Evolutionary conservation across 1,140 invertebrate species (phyloP), one percentile per base, ranked within the genome.

Genomic region (Caenorhabditis tropicalis): DNA sequence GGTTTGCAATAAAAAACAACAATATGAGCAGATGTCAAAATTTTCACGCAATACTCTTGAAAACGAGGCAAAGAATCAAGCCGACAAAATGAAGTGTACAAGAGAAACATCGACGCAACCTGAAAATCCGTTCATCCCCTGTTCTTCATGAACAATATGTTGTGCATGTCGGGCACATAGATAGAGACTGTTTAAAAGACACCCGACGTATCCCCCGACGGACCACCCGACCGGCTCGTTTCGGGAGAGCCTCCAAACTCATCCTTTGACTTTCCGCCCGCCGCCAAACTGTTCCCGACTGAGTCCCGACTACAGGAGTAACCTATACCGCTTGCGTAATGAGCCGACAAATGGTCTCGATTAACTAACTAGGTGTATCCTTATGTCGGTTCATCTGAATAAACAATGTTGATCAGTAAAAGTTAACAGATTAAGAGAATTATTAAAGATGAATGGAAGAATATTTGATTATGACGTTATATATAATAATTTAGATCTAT

Each of bases 11-110:
- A 43, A 43, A 43, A 43, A 74, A 74, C 12, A 24, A 74, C 19
- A 74, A 74, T 31, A 65, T 36, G 58, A 43, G n/a, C 65, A 74
- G 65, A 39, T 74, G 65, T 74, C 36, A 24, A 74, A 74, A 39
- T 9, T n/a, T 29, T 27, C 33, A 24, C 65, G 65, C 65, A 74
- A 74, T 15, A 10, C 29, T n/a, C 65, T 74, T 74, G 36, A 46
- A 74, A 43, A 43, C 33, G 7, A 43, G 21, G 36, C 36, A 74
- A 74, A 74, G 65, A 74, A 74, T 43, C 12, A 74, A 21, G n/a
- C 65, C 65, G 65, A 74, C 65, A 43, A 33, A 43, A 10, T 36
- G 43, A 21, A 39, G 53, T 24, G 53, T 24, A 29, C 27, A n/a
- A 24, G 29, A 70, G n/a, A 51, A 51, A 7, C 9, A 12, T 21